Conservation (phyloP, 2,797 vertebrate genomes). For the Typhlichthys subterraneus region DNA sequence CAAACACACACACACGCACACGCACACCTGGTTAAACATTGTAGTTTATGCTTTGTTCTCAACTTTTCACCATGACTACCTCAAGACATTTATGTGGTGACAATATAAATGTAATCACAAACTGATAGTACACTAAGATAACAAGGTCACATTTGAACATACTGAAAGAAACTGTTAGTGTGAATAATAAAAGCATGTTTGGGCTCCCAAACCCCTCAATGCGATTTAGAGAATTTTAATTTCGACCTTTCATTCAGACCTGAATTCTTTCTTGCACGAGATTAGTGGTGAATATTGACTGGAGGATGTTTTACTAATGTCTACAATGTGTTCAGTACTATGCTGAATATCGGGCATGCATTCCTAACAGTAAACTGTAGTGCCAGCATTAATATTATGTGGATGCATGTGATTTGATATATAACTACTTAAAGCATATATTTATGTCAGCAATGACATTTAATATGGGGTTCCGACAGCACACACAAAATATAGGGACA, state of each 20-base stretch:
- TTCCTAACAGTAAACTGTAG: constrained; percentile 6
- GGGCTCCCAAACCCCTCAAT: too few relatives aligned
- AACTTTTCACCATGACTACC: neutral
- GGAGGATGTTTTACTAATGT: neutral
- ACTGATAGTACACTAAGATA: too few relatives aligned
- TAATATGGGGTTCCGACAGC: constrained; percentile 14
- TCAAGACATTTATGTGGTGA: neutral
- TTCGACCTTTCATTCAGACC: too few relatives aligned
- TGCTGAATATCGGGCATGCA: constrained; percentile 27
- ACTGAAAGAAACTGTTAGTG: too few relatives aligned
- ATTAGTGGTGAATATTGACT: too few relatives aligned
- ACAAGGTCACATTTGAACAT: too few relatives aligned
- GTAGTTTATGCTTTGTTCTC: neutral
- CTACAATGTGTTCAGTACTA: constrained; percentile 3
- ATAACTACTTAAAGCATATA: constrained; percentile 11
- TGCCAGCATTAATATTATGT: neutral
- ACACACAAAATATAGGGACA: constrained; percentile 1
- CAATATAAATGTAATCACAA: too few relatives aligned
- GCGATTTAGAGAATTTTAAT: too few relatives aligned
- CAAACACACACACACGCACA: constrained; percentile 4
- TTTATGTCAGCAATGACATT: constrained; percentile 28
- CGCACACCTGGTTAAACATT: neutral
- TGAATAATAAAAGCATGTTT: too few relatives aligned
- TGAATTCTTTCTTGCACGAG: too few relatives aligned
- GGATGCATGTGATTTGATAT: constrained; percentile 1